phyloP scores from a whole-genome alignment of 1,140 invertebrate species.

The Sycophila sp. region DNA sequence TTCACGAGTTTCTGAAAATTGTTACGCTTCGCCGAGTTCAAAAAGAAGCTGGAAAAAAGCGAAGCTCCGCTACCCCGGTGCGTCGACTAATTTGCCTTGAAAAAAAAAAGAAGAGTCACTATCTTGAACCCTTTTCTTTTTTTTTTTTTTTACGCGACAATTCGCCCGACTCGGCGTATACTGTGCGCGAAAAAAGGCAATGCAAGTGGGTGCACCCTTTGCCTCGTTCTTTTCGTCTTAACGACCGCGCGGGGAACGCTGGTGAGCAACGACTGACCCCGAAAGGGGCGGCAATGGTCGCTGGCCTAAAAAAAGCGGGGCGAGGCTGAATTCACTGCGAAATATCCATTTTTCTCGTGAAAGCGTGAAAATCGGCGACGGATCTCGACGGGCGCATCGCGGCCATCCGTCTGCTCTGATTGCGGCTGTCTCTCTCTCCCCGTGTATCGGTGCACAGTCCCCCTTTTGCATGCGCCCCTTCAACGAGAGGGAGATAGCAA shows the following conservation, averaged over 20 bases:
- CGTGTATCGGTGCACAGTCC: neutral
- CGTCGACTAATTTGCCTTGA: no score
- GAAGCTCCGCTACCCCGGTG: neutral
- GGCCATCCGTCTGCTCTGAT: neutral
- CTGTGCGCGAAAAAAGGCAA: no score
- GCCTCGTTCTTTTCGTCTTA: neutral
- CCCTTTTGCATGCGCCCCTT: constrained; percentile 13
- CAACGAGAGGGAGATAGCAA: constrained; percentile 5
- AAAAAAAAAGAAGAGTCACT: no score
- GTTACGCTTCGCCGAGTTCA: neutral
- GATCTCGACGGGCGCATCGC: neutral
- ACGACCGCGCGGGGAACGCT: neutral
- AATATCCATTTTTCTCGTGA: constrained; percentile 46
- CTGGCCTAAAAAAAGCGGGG: neutral
- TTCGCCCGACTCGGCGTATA: no score
- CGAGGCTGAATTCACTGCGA: neutral
- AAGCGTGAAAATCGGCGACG: constrained; percentile 52
- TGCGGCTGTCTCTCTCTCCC: neutral
- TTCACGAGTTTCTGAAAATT: neutral
- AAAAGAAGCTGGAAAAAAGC: neutral
- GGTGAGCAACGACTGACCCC: neutral
- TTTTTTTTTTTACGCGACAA: no score
- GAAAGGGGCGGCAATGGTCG: no score
- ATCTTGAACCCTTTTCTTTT: neutral
- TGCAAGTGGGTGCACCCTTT: no score